Percentiles rank a stretch among this genome's conserved stretches.
Evolutionary conservation across 2,113 vertebrate genomes (phyloP).

Genomic region (Octodon degus): DNA sequence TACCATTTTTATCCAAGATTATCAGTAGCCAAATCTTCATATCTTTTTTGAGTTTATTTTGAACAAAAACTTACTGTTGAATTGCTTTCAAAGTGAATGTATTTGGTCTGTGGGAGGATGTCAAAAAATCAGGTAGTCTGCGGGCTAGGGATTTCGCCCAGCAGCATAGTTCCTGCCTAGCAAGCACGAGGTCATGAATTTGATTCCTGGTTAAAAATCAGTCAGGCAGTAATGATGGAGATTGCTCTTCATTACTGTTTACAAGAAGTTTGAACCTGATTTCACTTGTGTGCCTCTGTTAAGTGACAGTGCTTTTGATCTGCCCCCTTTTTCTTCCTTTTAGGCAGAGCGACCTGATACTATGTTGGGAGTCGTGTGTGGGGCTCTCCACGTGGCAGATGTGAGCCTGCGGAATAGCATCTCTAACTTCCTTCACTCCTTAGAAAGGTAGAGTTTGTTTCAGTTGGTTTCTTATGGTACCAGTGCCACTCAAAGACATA

Average conservation of each 20-base stretch:
- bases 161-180: too few species aligned
- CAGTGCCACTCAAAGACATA: neutral
- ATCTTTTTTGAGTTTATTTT: constrained; percentile 45
- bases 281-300: neutral
- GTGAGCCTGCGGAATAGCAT: constrained; percentile 95
- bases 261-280: constrained; percentile 7
- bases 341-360: constrained; percentile 98
- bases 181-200: too few species aligned
- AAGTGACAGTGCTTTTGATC: neutral
- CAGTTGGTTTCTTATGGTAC: neutral
- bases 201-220: neutral
- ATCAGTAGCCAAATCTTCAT: neutral
- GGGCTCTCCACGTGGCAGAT: constrained; percentile 97
- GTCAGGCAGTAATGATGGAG: neutral
- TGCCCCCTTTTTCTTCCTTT: constrained; percentile 58
- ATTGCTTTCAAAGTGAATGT: neutral
- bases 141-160: too few species aligned
- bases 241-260: constrained; percentile 22
- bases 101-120: neutral
- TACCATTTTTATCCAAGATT: constrained; percentile 43
- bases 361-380: constrained; percentile 97
- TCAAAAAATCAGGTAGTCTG: neutral
- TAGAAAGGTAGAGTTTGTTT: constrained; percentile 92
- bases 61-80: constrained; percentile 61
- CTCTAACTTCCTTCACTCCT: constrained; percentile 98